A percentile compares a stretch with the other conserved stretches of the same genome.
Conservation (phyloP, 2,113 vertebrate species). For the Ifrita kowaldi region DNA sequence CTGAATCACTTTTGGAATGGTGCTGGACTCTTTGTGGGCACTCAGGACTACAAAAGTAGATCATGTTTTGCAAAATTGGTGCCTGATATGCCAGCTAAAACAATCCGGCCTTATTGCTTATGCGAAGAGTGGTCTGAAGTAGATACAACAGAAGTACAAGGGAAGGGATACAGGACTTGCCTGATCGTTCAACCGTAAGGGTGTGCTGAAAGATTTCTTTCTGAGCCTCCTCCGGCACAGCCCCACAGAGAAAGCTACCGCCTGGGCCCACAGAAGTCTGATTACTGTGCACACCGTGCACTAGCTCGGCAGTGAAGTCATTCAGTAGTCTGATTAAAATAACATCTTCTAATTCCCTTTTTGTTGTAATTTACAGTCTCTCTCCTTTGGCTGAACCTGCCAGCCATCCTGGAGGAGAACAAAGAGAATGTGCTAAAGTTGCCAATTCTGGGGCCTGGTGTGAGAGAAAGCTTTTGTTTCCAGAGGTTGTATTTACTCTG, state of each 20-base stretch:
- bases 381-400: slow-evolving; percentile 74
- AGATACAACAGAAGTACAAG: not conserved
- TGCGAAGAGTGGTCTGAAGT: not conserved
- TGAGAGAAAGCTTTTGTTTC: slow-evolving; percentile 66
- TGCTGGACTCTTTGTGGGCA: not conserved
- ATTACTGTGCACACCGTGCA: slow-evolving; percentile 1
- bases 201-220: slow-evolving; percentile 49
- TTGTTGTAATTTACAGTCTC: slow-evolving; percentile 62
- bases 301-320: slow-evolving; percentile 21
- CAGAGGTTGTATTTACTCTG: slow-evolving; percentile 64
- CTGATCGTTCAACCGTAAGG: slow-evolving; percentile 14
- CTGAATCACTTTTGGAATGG: not conserved
- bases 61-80: not conserved
- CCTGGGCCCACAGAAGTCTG: not conserved
- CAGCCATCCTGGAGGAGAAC: slow-evolving; percentile 69
- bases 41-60: not conserved
- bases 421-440: slow-evolving; percentile 68
- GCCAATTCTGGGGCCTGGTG: slow-evolving; percentile 62
- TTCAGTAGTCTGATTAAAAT: slow-evolving; percentile 64
- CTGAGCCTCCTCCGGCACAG: not conserved
- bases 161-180: not conserved
- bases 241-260: not conserved
- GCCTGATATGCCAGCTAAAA: not conserved
- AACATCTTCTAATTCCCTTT: slow-evolving; percentile 68
- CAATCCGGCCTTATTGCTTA: not conserved